phyloP scores from a whole-genome alignment of 2,888 invertebrate genomes.

The Deilephila porcellus region DNA sequence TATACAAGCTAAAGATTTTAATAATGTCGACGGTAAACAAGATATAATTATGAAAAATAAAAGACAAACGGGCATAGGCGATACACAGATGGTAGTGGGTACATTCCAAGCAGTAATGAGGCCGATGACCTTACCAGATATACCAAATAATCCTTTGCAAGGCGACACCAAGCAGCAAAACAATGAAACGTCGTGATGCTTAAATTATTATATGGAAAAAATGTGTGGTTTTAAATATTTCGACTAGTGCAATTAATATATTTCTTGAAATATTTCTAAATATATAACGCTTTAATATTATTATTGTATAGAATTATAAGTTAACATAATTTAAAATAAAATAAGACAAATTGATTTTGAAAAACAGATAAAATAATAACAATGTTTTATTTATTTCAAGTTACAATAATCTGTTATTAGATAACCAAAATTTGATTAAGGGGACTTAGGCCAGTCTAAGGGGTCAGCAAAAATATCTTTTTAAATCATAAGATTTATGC shows the following conservation, averaged over 20 bases:
- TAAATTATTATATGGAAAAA: too few species aligned
- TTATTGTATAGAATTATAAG: too few species aligned
- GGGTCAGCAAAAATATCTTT: too few species aligned
- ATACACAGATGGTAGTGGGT: constrained; percentile 55
- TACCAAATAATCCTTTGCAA: constrained; percentile 32
- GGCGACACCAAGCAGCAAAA: not conserved
- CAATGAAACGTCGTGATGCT: not conserved
- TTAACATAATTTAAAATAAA: too few species aligned
- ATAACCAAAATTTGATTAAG: too few species aligned
- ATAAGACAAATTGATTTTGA: too few species aligned
- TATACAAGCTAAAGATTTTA: not conserved
- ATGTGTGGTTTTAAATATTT: too few species aligned
- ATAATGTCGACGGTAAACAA: not conserved
- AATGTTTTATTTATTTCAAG: too few species aligned
- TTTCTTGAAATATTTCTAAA: not conserved
- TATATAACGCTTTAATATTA: not conserved
- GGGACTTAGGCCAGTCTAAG: too few species aligned
- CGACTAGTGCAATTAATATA: not conserved
- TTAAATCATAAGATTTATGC: too few species aligned
- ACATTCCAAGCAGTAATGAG: constrained; percentile 62
- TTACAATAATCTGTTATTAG: too few species aligned
- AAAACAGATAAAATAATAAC: too few species aligned
- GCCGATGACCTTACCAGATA: constrained; percentile 48
- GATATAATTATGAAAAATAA: constrained; percentile 32
- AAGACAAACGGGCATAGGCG: constrained; percentile 45